phyloP scores from a whole-genome alignment of 2,888 invertebrate genomes.

The Nasonovia ribisnigri region DNA sequence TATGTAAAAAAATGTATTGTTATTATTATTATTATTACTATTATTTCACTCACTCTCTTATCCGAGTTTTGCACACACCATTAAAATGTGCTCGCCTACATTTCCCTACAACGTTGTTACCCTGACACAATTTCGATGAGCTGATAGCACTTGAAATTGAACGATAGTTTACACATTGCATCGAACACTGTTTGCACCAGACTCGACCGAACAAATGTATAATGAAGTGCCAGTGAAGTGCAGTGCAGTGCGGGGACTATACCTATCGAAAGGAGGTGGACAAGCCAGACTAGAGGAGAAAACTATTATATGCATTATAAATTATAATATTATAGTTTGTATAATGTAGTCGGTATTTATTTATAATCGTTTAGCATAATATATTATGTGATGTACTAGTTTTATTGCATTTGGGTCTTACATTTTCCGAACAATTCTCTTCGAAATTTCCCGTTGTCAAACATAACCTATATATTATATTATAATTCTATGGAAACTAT shows the following conservation, averaged over 20 bases:
- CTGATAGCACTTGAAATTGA: slow-evolving; percentile 11
- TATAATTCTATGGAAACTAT: slow-evolving; percentile 1
- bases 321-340: slow-evolving; percentile 5
- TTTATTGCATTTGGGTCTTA: slow-evolving; percentile 24
- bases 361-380: slow-evolving; percentile 36
- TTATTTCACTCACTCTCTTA: not conserved
- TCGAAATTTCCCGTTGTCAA: not conserved
- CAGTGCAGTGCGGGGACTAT: not conserved
- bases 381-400: slow-evolving; percentile 25
- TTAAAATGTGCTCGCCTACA: not conserved
- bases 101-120: slow-evolving; percentile 10
- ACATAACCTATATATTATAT: slow-evolving; percentile 20
- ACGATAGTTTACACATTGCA: slow-evolving; percentile 35
- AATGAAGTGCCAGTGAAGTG: not conserved
- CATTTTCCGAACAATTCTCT: not conserved
- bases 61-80: not conserved
- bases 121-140: slow-evolving; percentile 1
- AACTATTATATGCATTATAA: not conserved
- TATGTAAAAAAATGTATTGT: not conserved
- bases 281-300: not conserved
- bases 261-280: not conserved
- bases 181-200: slow-evolving; percentile 13
- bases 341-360: not conserved
- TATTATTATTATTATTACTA: not conserved
- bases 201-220: not conserved